A percentile compares a stretch with the other conserved stretches of the same genome.
Conservation (phyloP, 2,113 vertebrate genomes). For the Pholis gunnellus region DNA sequence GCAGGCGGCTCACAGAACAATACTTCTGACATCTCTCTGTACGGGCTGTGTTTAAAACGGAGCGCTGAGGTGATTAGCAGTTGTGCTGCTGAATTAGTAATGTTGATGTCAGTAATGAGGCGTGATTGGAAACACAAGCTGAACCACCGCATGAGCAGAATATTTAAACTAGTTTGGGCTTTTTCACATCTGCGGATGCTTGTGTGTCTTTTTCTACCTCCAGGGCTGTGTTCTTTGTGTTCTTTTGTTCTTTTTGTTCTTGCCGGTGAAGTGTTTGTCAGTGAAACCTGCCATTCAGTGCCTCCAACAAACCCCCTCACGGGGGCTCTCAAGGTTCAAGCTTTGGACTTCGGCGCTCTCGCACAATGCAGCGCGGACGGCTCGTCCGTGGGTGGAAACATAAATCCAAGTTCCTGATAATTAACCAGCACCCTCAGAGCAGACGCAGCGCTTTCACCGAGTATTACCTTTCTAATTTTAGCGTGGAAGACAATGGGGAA, state of each 20-base stretch:
- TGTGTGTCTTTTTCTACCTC: conserved; percentile 9
- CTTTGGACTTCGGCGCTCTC: conserved; percentile 17
- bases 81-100: conserved; percentile 31
- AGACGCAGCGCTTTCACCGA: conserved; percentile 70
- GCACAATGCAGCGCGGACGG: conserved; percentile 9
- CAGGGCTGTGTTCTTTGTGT: not conserved
- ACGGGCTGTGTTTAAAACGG: not conserved
- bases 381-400: conserved; percentile 63
- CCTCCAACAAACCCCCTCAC: conserved; percentile 14
- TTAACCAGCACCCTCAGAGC: conserved; percentile 73
- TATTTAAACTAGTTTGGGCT: not conserved
- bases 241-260: conserved; percentile 32
- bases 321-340: conserved; percentile 31
- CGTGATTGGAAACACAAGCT: conserved; percentile 18
- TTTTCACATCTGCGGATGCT: not conserved
- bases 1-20: not conserved
- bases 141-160: conserved; percentile 4
- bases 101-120: conserved; percentile 8
- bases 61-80: conserved; percentile 15
- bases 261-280: not conserved
- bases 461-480: conserved; percentile 79
- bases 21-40: conserved; percentile 14
- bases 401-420: conserved; percentile 67
- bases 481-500: conserved; percentile 74
- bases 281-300: conserved; percentile 33